Base-by-base conservation (phyloP, 1,140 invertebrate species). In the Oncopeltus fasciatus region DNA sequence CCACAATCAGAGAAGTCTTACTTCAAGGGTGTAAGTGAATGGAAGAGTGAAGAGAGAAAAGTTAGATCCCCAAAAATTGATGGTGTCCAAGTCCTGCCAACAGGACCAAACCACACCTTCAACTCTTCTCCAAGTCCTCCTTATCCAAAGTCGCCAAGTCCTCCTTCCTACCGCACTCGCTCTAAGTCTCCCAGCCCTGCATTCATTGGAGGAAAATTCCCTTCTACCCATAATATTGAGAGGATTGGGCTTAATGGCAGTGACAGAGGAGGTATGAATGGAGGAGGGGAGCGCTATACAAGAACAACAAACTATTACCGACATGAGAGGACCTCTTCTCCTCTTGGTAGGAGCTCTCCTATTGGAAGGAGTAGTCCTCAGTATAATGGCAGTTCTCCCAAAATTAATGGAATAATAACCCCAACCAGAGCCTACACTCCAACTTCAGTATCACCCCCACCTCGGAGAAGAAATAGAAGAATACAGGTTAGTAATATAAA, bases 1-100 rank as follows among this genome's bases (percentile, higher is more conserved):
- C 59, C 66, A n/a, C n/a, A n/a, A n/a, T n/a, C n/a, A n/a, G 66
- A 67, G 28, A 68, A 64, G 38, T 38, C 74, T 38, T 84, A 82
- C 69, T 84, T 81, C 68, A 83, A 85, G 67, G 85, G 86, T 11
- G 81, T 88, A 46, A 83, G 79, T 57, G 86, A 88, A 67, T 89
- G 86, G 86, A 81, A 65, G 77, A 77, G 53, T 57, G 67, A 27
- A 51, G 49, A 57, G 47, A 49, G 60, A 44, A 62, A 62, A 38
- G 8, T 64, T 33, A 1, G 24, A 20, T 57, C 59, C 46, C 44
- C 62, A 28, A 33, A 31, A 29, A 59, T 47, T 38, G 61, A 64
- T 26, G 59, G 65, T 60, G 66, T 67, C 28, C 66, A 67, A 56
- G 70, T 71, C 14, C 62, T 71, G 5, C 70, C 70, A 9, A 67